Evolutionary conservation across 1,140 invertebrate species (phyloP), one percentile per base, ranked within the genome.

Genomic region (Aphaenogaster ashmeadi): DNA sequence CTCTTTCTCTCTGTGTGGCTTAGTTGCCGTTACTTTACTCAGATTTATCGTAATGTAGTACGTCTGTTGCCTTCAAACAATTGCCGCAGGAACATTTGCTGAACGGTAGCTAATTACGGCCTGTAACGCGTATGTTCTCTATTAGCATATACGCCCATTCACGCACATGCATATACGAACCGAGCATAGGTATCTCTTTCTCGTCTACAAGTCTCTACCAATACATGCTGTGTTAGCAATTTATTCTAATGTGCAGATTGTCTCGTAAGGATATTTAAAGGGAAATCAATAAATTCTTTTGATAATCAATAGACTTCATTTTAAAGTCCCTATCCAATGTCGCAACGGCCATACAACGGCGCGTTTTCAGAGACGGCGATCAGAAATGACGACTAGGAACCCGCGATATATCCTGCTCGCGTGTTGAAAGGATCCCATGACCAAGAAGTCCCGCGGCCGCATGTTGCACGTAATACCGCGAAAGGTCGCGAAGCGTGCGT

Each of bases 401-500:
- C 36, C 64, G 78, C 36, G 47, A 56, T 60, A 64, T 54, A 79
- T 79, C 36, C 9, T 36, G 47, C 38, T 87, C 66, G 86, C 64
- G 78, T 69, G 52, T 69, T 9, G 60, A 80, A 58, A 60, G 62
- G 44, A 88, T 91, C 90, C 58, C 89, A 90, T 87, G 36, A 64
- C 15, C 60, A 41, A 52, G 74, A 44, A 87, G 62, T 69, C 11
- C 52, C 69, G 85, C 88, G 62, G 71, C 71, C 27, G 52, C 36
- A 41, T 18, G 52, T 52, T 38, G 60, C 41, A 69, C 60, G 50
- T 81, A 75, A 89, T 88, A 90, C 75, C 89, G 67, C 58, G 80
- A 92, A 92, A 92, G 90, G 89, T 92, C 87, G 89, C 56, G 41
- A 72, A 72, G 33, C 77, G 66, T 47, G 67, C 15, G 75, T 58